A percentile compares a stretch with the other conserved stretches of the same genome.
These are phyloP conservation scores for Rhinoraja longicauda DNA, from an alignment of 2,797 vertebrate species.

Conservation along the genomic window DNA sequence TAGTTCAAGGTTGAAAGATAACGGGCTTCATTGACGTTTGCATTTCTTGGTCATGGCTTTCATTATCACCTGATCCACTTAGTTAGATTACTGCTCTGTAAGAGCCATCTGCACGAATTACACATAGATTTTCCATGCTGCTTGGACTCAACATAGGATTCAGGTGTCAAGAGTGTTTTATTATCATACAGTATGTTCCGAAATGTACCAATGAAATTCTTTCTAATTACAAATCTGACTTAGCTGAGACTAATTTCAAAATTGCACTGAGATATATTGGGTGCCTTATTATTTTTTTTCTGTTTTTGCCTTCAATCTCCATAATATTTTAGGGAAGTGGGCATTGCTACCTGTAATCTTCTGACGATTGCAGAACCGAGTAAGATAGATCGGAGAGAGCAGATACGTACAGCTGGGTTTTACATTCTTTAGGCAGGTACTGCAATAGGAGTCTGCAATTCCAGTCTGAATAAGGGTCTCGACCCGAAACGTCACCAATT, in stretches of 20 bases:
- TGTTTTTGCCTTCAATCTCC: background rate
- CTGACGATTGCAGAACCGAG: background rate
- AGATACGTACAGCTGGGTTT: background rate
- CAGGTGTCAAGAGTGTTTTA: too few species aligned
- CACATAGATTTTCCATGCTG: too few species aligned
- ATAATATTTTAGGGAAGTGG: background rate
- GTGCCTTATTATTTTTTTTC: background rate
- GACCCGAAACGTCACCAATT: too few species aligned
- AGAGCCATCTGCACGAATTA: background rate
- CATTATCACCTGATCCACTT: background rate
- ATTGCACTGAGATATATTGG: background rate
- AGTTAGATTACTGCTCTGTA: background rate
- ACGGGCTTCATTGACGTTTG: background rate
- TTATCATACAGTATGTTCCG: too few species aligned
- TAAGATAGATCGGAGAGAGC: background rate
- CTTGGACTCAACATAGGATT: background rate
- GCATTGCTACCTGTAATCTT: background rate
- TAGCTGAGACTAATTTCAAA: background rate
- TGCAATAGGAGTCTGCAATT: too few species aligned
- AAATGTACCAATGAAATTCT: too few species aligned
- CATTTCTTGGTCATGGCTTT: background rate
- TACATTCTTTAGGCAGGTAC: background rate
- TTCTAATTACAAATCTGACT: background rate
- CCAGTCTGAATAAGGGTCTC: too few species aligned
- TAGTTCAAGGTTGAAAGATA: conserved; percentile 12